Base-by-base conservation (phyloP, 1,140 invertebrate genomes). In the Limonius californicus region DNA sequence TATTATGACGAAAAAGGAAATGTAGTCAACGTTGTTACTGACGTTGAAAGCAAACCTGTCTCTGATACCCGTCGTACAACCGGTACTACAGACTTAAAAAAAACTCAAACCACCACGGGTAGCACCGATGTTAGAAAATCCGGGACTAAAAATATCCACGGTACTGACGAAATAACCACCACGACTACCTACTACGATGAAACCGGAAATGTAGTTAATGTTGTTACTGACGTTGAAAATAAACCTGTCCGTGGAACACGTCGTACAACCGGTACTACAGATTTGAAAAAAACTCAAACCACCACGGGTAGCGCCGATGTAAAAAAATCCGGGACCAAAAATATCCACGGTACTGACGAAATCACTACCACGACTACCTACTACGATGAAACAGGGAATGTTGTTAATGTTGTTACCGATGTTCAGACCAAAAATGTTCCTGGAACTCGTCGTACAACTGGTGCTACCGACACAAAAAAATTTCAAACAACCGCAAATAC, bases 1-100 rank as follows among this genome's bases (percentile, higher is more conserved):
- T 72, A 71, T 61, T 75, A 75, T 50, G 74, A 75, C 58, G 70
- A 71, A 11, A 70, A 67, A 62, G 73, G 73, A 1, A 75, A 75
- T 58, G 61, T 75, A 8, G 65, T 75, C 18, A 74, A 72, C 57
- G 66, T 68, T 0, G 39, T 66, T 11, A 68, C 61, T 1, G 67
- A 72, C 54, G 62, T 68, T 6, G 70, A 73, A 58, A 66, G 57
- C 6, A 62, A 68, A 47, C 30, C 54, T 8, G 30, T n/a, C 8
- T 6, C 35, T 6, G 8, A 7, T 6, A 39, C 35, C 8, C 8
- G 11, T 6, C 7, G 35, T 39, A 72, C 70, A 14, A 74, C 73
- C 47, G 71, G 73, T 23, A 70, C 68, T 12, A 68, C 57, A 57
- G 70, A 68, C 54, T 72, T 59, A 64, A 57, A 72, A 16, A 55